These are phyloP conservation scores for Microctenopoma stevenorrisi DNA, from an alignment of 2,797 vertebrate genomes.

Conservation along the genomic window DNA sequence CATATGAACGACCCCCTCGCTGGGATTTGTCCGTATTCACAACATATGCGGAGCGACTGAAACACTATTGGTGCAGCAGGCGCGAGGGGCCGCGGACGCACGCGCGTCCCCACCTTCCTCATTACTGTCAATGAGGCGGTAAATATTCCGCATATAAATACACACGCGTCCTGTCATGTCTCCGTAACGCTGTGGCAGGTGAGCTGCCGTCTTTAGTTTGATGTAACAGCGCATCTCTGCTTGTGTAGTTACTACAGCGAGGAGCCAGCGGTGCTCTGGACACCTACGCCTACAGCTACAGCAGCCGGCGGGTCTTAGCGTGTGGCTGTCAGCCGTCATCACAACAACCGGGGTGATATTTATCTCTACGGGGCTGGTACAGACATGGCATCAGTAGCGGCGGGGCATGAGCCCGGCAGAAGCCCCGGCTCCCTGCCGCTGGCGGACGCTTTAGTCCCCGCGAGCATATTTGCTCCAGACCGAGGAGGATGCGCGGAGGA, in stretches of 20 bases:
- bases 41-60: not conserved
- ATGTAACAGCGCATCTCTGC: not conserved
- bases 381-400: conserved; percentile 85
- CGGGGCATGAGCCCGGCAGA: conserved; percentile 82
- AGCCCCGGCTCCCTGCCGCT: conserved; percentile 70
- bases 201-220: not conserved
- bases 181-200: not conserved
- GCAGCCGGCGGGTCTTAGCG: not conserved
- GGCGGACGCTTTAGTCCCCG: conserved; percentile 86
- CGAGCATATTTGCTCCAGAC: conserved; percentile 94
- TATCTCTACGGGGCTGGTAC: conserved; percentile 27
- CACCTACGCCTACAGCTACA: too few relatives aligned
- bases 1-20: conserved; percentile 64
- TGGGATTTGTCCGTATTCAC: conserved; percentile 56
- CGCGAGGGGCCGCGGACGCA: not conserved
- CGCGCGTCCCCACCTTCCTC: conserved; percentile 11
- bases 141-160: not conserved
- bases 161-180: not conserved
- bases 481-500: conserved; percentile 83
- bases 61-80: conserved; percentile 49
- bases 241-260: not conserved
- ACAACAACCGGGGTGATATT: conserved; percentile 42
- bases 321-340: conserved; percentile 33
- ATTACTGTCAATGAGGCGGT: conserved; percentile 47
- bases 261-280: not conserved